Conservation (phyloP, 2,888 invertebrate genomes). For the Eubasilissa splendida region DNA sequence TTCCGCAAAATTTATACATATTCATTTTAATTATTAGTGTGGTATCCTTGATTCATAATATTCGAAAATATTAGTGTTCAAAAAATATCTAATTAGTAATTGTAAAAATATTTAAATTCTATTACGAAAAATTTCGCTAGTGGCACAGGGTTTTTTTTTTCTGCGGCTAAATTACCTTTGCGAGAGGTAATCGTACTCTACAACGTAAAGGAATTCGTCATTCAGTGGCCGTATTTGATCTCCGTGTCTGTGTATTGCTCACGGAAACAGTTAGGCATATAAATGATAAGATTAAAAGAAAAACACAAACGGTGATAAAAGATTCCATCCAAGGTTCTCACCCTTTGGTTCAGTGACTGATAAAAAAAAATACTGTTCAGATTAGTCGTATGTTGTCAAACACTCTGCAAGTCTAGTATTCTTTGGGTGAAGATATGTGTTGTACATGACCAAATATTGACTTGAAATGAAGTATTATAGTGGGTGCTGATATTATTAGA, state of each 20-base stretch:
- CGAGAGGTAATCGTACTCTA: too few relatives aligned
- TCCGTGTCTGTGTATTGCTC: background rate
- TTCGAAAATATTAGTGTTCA: too few relatives aligned
- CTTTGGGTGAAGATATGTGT: background rate
- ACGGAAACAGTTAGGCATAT: background rate
- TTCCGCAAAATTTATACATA: too few relatives aligned
- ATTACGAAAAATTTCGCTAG: too few relatives aligned
- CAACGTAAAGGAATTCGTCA: too few relatives aligned
- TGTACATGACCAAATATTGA: conserved; percentile 6
- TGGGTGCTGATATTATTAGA: too few relatives aligned
- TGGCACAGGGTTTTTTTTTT: too few relatives aligned
- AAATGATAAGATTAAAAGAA: conserved; percentile 15
- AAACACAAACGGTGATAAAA: conserved; percentile 9
- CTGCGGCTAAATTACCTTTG: too few relatives aligned
- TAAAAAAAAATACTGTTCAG: conserved; percentile 14
- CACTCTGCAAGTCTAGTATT: background rate
- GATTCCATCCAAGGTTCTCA: conserved; percentile 6
- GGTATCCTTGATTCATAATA: too few relatives aligned
- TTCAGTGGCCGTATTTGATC: background rate
- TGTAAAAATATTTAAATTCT: too few relatives aligned
- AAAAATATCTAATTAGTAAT: too few relatives aligned
- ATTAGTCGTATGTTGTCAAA: background rate
- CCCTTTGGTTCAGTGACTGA: conserved; percentile 38
- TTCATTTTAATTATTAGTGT: too few relatives aligned
- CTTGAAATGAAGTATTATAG: background rate